Evolutionary conservation across 2,888 invertebrate genomes (phyloP).

Genomic region (Eilema depressum): DNA sequence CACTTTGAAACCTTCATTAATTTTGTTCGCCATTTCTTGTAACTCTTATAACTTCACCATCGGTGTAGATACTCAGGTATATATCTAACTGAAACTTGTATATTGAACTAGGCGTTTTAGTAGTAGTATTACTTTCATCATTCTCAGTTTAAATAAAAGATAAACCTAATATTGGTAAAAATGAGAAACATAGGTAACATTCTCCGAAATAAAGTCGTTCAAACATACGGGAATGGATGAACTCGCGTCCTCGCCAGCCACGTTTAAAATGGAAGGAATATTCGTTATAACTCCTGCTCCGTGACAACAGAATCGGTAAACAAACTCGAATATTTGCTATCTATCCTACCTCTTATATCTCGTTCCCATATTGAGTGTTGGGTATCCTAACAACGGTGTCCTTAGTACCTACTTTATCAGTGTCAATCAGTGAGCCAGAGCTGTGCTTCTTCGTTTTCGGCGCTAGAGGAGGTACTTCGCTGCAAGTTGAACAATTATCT

Average conservation of each 20-base stretch:
- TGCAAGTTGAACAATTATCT: conserved; percentile 77
- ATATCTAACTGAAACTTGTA: neutral
- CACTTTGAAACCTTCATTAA: neutral
- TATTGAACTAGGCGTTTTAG: neutral
- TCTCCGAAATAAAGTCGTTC: neutral
- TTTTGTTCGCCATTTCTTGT: neutral
- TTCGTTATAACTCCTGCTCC: neutral
- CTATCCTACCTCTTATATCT: conserved; percentile 64
- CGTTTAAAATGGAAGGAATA: neutral
- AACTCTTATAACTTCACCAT: neutral
- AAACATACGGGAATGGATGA: neutral
- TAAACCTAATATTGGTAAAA: neutral
- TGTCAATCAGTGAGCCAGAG: conserved; percentile 80
- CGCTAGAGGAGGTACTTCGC: conserved; percentile 78
- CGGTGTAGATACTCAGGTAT: too few relatives aligned
- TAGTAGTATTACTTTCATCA: too few relatives aligned
- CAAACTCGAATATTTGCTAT: conserved; percentile 48
- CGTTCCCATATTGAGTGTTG: conserved; percentile 76
- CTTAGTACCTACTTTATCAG: conserved; percentile 74
- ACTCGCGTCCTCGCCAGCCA: neutral
- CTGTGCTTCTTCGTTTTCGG: conserved; percentile 81
- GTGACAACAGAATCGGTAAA: conserved; percentile 13
- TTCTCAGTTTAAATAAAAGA: neutral
- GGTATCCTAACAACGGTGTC: conserved; percentile 83
- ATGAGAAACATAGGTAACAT: neutral